A percentile compares a stretch with the other conserved stretches of the same genome.
phyloP scores from a whole-genome alignment of 2,888 invertebrate species.

The Hypselothyrea guttata region DNA sequence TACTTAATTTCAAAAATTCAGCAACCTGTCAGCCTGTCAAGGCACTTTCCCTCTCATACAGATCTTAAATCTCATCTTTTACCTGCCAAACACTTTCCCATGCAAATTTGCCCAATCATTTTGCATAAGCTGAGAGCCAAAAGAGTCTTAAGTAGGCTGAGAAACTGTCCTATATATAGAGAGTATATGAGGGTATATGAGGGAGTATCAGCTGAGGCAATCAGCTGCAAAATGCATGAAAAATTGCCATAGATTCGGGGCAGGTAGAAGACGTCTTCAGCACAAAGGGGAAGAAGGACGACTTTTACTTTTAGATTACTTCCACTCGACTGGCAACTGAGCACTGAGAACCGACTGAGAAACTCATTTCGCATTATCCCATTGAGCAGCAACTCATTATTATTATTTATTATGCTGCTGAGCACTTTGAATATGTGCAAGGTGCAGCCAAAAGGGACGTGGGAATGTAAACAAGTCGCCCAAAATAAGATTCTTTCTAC shows the following conservation, averaged over 20 bases:
- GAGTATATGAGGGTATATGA: too few relatives aligned
- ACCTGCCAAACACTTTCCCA: constrained; percentile 67
- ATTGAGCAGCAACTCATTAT: constrained; percentile 71
- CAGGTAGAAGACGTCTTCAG: constrained; percentile 25
- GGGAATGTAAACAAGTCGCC: constrained; percentile 71
- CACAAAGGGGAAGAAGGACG: constrained; percentile 29
- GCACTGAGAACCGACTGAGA: constrained; percentile 23
- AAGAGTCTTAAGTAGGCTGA: constrained; percentile 44
- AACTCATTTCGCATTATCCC: constrained; percentile 78
- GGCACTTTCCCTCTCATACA: constrained; percentile 41
- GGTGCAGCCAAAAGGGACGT: constrained; percentile 60
- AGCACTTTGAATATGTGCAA: constrained; percentile 62
- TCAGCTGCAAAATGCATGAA: constrained; percentile 55
- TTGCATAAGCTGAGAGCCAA: constrained; percentile 73
- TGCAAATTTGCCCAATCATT: constrained; percentile 68
- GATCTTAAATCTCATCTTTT: neutral
- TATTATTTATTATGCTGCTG: constrained; percentile 49
- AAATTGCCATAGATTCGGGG: constrained; percentile 23
- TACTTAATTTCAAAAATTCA: neutral
- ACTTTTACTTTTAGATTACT: constrained; percentile 65
- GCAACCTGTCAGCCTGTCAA: constrained; percentile 54
- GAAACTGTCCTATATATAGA: too few relatives aligned
- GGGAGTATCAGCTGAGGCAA: constrained; percentile 24
- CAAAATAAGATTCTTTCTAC: too few relatives aligned
- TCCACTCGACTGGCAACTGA: constrained; percentile 47